A percentile compares a stretch with the other conserved stretches of the same genome.
These are phyloP conservation scores for Dasyornis broadbenti DNA, from an alignment of 2,113 vertebrate species.

Conservation along the genomic window DNA sequence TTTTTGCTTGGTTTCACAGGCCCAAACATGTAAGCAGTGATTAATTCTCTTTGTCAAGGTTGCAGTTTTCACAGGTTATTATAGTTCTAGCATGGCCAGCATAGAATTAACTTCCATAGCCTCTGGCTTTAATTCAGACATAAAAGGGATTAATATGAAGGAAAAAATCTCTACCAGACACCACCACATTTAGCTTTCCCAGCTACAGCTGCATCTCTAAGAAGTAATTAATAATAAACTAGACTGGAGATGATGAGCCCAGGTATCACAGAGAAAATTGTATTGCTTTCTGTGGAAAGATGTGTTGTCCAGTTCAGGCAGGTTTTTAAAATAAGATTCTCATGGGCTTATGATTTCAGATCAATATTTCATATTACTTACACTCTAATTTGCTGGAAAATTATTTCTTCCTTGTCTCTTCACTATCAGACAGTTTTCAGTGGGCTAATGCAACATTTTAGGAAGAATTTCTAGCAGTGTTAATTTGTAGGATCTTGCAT, in stretches of 20 bases:
- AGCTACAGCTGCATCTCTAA: neutral
- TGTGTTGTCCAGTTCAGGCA: neutral
- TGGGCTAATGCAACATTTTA: neutral
- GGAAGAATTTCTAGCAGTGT: neutral
- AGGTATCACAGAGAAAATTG: neutral
- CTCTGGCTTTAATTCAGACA: constrained; percentile 51
- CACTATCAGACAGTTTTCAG: neutral
- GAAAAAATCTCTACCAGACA: constrained; percentile 7
- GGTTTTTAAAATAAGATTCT: neutral
- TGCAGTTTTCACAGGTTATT: constrained; percentile 55
- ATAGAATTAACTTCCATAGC: constrained; percentile 55
- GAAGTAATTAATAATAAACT: constrained; percentile 12
- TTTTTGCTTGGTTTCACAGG: neutral
- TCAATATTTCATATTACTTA: neutral
- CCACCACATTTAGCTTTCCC: neutral
- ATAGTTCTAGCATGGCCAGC: constrained; percentile 1
- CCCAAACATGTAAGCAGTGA: neutral
- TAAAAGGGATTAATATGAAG: constrained; percentile 53
- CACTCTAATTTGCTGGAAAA: neutral
- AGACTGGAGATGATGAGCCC: neutral
- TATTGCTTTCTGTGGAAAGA: neutral
- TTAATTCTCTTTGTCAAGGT: constrained; percentile 49
- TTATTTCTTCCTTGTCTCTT: neutral
- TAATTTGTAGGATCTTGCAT: neutral
- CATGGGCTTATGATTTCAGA: neutral